These are phyloP conservation scores for Parnassius mnemosyne DNA, from an alignment of 2,888 invertebrate species.

Conservation along the genomic window DNA sequence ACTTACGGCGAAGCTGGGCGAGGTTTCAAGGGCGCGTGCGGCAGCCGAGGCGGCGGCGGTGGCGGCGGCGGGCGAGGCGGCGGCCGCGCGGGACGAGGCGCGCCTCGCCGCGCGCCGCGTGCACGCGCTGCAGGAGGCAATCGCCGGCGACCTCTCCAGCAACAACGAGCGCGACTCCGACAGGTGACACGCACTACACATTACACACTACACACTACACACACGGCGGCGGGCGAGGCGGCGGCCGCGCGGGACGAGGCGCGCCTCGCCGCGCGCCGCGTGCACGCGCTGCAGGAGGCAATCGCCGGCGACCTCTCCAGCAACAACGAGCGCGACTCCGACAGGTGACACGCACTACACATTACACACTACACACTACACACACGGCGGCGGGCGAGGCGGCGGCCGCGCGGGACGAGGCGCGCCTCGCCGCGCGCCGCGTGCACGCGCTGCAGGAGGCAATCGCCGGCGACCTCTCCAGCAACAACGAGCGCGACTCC, in stretches of 20 bases:
- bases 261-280: constrained; percentile 91
- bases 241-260: constrained; percentile 89
- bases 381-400: too few species aligned
- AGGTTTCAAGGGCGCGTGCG: constrained; percentile 85
- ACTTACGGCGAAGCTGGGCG: constrained; percentile 86
- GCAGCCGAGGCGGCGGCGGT: constrained; percentile 89
- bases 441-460: too few species aligned
- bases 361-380: too few species aligned
- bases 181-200: constrained; percentile 61
- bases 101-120: constrained; percentile 93
- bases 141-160: constrained; percentile 91
- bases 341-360: constrained; percentile 72
- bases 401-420: too few species aligned
- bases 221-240: constrained; percentile 82
- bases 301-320: constrained; percentile 92
- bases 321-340: constrained; percentile 79
- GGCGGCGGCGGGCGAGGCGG: constrained; percentile 85
- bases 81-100: constrained; percentile 89
- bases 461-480: too few species aligned
- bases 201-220: too few species aligned
- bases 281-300: constrained; percentile 94
- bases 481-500: too few species aligned
- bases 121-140: constrained; percentile 94
- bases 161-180: constrained; percentile 81
- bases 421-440: too few species aligned